Base-by-base conservation (phyloP, 2,797 vertebrate species). In the Acipenser oxyrinchus region DNA sequence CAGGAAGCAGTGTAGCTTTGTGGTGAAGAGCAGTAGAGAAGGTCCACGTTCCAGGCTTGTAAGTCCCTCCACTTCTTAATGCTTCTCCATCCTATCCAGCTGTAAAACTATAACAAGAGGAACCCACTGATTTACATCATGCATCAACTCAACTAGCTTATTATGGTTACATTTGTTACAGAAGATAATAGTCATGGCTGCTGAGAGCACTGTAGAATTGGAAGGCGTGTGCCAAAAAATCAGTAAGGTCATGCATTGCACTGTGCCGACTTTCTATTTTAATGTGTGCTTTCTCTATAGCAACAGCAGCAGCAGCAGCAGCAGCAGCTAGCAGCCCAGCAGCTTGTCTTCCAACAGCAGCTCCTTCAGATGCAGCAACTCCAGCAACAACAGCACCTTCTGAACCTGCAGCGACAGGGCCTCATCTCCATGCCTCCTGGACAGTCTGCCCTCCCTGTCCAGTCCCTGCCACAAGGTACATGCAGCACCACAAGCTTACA, bases 311-410 rank as follows among this genome's bases (percentile, higher is more conserved):
- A 88, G 78, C 88, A 89, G 62, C 86, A 95, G 79, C 95, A 98
- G 81, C 94, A 99, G 91, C 96, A 99, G 90, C 91, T 98, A 87
- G 96, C 96, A 49, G 95, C 96, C 76, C 96, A 98, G 88, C 96
- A 99, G 94, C 94, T 99, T 84, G 96, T 98, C 89, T 99, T 99
- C 93, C 96, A 98, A 88, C 96, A 99, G 89, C 96, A 99, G 87
- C 95, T 99, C 82, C 93, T 99, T 85, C 96, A 99, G 91, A 97
- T 99, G 96, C 96, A 99, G 83, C 95, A 99, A 87, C 93, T 97
- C 83, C 96, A 98, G 85, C 96, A 99, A 88, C 96, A 99, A 82
- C 96, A 99, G 66, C 96, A 98, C 86, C 94, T 97, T 90, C 94
- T 98, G 86, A 98, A 92, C 88, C 95, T 99, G 85, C 96, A 98